Conservation (phyloP, 2,797 vertebrate species). For the Tarsius wallacei region DNA sequence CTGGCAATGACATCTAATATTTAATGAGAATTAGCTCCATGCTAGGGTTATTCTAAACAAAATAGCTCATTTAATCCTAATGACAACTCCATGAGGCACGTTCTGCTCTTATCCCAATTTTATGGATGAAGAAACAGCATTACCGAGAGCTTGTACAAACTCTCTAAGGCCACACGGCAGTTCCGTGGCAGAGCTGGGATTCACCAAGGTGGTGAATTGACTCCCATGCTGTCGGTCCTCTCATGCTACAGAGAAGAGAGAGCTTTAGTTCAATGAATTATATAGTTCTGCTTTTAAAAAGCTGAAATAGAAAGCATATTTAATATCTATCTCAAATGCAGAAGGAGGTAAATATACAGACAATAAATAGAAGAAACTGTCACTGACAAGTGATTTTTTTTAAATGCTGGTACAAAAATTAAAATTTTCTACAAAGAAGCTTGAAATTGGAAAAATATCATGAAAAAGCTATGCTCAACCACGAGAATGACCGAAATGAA, state of each 20-base stretch:
- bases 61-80: background rate
- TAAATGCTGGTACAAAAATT: background rate
- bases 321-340: background rate
- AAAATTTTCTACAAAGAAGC: background rate
- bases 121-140: background rate
- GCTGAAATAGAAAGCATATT: background rate
- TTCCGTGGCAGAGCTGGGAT: background rate
- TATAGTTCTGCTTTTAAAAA: background rate
- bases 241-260: background rate
- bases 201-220: rapidly evolving
- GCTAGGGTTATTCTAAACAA: background rate
- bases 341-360: background rate
- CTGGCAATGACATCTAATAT: background rate
- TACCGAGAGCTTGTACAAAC: background rate
- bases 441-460: background rate
- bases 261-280: background rate
- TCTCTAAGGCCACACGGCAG: background rate
- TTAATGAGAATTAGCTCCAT: background rate
- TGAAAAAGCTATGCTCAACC: background rate
- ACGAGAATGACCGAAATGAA: background rate
- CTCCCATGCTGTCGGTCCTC: no score
- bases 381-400: background rate
- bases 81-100: background rate
- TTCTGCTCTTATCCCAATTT: background rate
- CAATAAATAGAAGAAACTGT: background rate